Evolutionary conservation across 2,797 vertebrate genomes (phyloP), one percentile per base, ranked within the genome.

Genomic region (Siniperca obscura): DNA sequence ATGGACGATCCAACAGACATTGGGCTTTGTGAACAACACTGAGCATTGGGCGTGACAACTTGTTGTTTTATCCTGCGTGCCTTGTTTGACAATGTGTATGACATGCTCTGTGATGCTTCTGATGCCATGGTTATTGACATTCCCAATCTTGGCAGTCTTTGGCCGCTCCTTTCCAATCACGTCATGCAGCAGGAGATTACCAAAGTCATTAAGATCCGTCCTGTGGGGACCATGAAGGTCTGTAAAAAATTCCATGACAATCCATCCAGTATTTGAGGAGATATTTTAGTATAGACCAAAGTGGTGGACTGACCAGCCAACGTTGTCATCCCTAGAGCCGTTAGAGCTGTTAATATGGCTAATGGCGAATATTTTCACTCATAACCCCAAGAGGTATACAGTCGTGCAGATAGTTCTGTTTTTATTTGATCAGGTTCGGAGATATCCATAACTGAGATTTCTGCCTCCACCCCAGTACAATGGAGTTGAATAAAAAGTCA

Each of bases 391-490:
- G 56, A 40, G 12, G 10, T n/a, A 16, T 7, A 11, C n/a, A 7
- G 5, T 34, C 21, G 10, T 66, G 77, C 12, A 38, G 22, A 50
- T 27, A 3, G 48, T 21, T 70, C 44, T 44, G 25, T n/a, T 42
- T 80, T 77, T 10, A 67, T 25, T 7, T 55, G 36, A 71, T 80
- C 64, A 64, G 34, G 19, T 61, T 27, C 2, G 4, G 40, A 38
- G 42, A 25, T 40, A 7, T 48, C 9, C 55, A 52, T 40, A 50
- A 67, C 6, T 22, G 19, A 57, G 17, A 14, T 56, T 62, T 30
- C 10, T 44, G 25, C 57, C 46, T 62, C 7, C 30, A 11, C 11
- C 27, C 21, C 42, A 48, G n/a, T 30, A 17, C 16, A 27, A 44
- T 6, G 16, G 19, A 7, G 12, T 52, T 52, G 3, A 30, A 48